Evolutionary conservation across 2,797 vertebrate genomes (phyloP).

Genomic region (Galago senegalensis): DNA sequence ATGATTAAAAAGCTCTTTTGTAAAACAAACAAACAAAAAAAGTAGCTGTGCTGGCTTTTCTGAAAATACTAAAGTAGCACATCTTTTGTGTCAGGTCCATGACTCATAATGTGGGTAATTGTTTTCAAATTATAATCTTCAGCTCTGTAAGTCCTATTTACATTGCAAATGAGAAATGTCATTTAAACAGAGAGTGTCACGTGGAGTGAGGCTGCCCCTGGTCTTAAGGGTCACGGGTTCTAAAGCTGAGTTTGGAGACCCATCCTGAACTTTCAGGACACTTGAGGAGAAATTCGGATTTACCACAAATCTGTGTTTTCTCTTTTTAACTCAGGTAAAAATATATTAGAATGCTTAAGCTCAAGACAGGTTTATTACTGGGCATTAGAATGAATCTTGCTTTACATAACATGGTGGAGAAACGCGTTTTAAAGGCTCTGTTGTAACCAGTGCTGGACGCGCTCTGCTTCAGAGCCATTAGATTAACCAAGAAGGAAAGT

Average conservation of each 20-base stretch:
- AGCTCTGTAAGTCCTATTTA: constrained; percentile 23
- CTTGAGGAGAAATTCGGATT: not conserved
- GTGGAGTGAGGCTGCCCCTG: not conserved
- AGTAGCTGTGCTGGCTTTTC: not conserved
- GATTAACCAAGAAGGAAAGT: constrained; percentile 57
- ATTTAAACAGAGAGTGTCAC: not conserved
- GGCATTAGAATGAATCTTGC: constrained; percentile 44
- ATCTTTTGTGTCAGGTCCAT: not conserved
- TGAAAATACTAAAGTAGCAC: not conserved
- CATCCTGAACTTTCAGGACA: not conserved
- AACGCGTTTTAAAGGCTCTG: constrained; percentile 14
- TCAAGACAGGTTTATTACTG: not conserved
- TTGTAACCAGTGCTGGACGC: constrained; percentile 64
- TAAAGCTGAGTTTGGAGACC: not conserved
- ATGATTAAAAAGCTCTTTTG: not conserved
- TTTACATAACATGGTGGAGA: constrained; percentile 47
- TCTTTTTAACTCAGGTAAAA: not conserved
- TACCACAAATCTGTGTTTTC: not conserved
- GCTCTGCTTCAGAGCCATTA: constrained; percentile 70
- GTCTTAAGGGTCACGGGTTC: not conserved
- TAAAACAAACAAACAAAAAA: too few species aligned
- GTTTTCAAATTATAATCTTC: not conserved
- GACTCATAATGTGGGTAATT: not conserved
- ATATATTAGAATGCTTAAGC: not conserved
- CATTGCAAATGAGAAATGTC: not conserved